phyloP scores from a whole-genome alignment of 2,888 invertebrate genomes.

The Aleiodes alternator region DNA sequence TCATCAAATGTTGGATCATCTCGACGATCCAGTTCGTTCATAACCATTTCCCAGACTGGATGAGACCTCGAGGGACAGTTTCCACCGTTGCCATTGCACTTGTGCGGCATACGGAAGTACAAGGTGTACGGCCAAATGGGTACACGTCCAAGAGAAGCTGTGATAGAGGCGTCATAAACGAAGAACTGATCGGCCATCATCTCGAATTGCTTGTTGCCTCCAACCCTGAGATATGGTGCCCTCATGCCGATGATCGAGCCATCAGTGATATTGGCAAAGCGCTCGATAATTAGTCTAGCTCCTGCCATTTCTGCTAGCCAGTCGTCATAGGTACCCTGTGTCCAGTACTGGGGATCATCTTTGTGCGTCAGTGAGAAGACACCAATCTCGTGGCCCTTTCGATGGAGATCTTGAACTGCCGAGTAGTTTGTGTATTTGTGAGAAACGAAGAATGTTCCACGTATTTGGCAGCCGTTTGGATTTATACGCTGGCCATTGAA shows the following conservation, averaged over 20 bases:
- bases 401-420: slow-evolving; percentile 91
- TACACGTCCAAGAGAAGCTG: slow-evolving; percentile 90
- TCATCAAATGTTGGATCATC: slow-evolving; percentile 96
- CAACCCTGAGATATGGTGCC: slow-evolving; percentile 92
- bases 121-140: slow-evolving; percentile 98
- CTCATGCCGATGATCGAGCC: slow-evolving; percentile 89
- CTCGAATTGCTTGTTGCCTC: slow-evolving; percentile 96
- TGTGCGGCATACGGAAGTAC: slow-evolving; percentile 97
- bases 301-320: slow-evolving; percentile 98
- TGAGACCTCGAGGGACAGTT: slow-evolving; percentile 94
- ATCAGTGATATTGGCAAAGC: slow-evolving; percentile 94
- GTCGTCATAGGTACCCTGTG: slow-evolving; percentile 89
- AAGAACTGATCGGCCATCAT: slow-evolving; percentile 98
- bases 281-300: slow-evolving; percentile 88
- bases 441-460: slow-evolving; percentile 93
- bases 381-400: slow-evolving; percentile 93
- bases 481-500: slow-evolving; percentile 91
- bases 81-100: slow-evolving; percentile 95
- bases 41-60: slow-evolving; percentile 97
- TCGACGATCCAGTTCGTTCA: slow-evolving; percentile 95
- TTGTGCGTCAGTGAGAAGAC: slow-evolving; percentile 95
- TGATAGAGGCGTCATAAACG: slow-evolving; percentile 95
- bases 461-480: slow-evolving; percentile 92
- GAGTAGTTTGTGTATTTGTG: slow-evolving; percentile 96
- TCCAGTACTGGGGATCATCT: slow-evolving; percentile 94